These are phyloP conservation scores for Glossosoma conforme DNA, from an alignment of 1,140 invertebrate species.

Conservation along the genomic window DNA sequence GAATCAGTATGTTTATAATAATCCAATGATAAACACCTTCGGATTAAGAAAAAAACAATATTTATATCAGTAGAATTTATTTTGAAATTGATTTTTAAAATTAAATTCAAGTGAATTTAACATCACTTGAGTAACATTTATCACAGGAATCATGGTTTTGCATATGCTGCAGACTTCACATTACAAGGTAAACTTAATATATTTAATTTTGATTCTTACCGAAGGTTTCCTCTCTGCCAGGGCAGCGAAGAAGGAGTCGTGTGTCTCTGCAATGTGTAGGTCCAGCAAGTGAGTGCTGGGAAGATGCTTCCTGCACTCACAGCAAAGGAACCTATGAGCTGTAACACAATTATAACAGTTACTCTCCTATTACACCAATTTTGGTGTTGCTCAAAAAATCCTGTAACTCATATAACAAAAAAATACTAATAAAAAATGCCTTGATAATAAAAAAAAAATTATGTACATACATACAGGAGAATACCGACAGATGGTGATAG, in stretches of 20 bases:
- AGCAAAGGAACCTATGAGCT: constrained; percentile 39
- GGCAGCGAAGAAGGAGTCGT: constrained; percentile 65
- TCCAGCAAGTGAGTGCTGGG: constrained; percentile 63
- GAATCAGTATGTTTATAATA: no score
- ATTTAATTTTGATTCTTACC: no score
- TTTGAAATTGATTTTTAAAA: no score
- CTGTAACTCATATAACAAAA: neutral
- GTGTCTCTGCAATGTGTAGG: constrained; percentile 62
- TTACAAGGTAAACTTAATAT: no score
- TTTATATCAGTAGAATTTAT: no score
- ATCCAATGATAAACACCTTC: no score
- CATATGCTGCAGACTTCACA: no score
- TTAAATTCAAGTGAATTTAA: no score
- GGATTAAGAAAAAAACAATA: no score
- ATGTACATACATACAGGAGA: neutral
- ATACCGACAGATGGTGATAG: no score
- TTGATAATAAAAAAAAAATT: neutral
- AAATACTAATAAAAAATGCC: neutral
- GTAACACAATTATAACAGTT: constrained; percentile 13
- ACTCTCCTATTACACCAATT: neutral
- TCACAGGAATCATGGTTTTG: no score
- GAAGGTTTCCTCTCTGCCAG: constrained; percentile 57
- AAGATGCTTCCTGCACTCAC: constrained; percentile 54
- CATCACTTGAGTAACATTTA: no score
- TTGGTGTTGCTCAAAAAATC: neutral